Percentiles rank a stretch among this genome's conserved stretches.
Evolutionary conservation across 2,888 invertebrate genomes (phyloP).

Genomic region (Subacronicta megacephala): DNA sequence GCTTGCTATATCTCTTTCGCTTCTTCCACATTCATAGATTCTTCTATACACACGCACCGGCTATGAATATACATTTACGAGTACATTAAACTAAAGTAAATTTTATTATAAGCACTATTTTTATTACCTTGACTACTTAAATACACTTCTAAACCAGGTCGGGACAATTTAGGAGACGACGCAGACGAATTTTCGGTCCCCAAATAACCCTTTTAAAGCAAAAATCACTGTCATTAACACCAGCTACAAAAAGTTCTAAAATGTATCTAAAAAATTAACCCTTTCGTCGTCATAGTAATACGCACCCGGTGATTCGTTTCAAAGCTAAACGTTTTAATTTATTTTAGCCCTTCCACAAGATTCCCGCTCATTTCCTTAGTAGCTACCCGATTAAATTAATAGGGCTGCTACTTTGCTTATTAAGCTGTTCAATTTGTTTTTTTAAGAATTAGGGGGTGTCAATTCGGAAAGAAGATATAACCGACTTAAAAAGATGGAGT

Average conservation of each 20-base stretch:
- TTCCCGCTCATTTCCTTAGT: constrained; percentile 45
- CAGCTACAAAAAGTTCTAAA: constrained; percentile 5
- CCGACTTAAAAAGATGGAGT: too few species aligned
- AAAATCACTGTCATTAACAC: constrained; percentile 5
- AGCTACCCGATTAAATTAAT: constrained; percentile 44
- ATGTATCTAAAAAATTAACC: constrained; percentile 23
- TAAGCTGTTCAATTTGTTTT: constrained; percentile 18
- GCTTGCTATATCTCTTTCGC: too few species aligned
- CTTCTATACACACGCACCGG: too few species aligned
- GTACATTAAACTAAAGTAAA: too few species aligned
- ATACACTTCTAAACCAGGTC: too few species aligned
- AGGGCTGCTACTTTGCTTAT: constrained; percentile 44
- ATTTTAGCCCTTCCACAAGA: constrained; percentile 54
- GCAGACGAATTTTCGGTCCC: too few species aligned
- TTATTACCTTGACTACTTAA: too few species aligned
- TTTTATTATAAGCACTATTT: too few species aligned
- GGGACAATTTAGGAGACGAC: too few species aligned
- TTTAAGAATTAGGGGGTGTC: not conserved
- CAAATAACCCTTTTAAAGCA: too few species aligned
- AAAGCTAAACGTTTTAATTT: constrained; percentile 53
- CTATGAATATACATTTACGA: too few species aligned
- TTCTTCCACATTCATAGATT: too few species aligned
- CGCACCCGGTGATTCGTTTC: constrained; percentile 44
- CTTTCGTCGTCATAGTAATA: constrained; percentile 23
- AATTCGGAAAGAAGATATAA: not conserved